These are phyloP conservation scores for Chrysotoxum bicinctum DNA, from an alignment of 2,888 invertebrate genomes.

Conservation along the genomic window DNA sequence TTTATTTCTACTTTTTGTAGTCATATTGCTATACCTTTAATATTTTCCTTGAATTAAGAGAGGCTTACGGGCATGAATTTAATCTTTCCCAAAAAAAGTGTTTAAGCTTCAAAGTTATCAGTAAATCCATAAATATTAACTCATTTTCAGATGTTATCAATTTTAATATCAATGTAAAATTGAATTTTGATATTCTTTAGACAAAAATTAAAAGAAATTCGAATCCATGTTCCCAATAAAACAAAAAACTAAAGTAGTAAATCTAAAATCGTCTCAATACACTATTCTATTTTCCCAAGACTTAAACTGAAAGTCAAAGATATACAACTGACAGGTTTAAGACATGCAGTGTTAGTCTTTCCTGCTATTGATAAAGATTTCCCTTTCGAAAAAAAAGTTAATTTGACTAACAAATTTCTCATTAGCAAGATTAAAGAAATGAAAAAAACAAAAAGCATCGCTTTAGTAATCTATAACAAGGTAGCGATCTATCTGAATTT, in stretches of 20 bases:
- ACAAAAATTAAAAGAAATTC: not conserved
- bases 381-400: not conserved
- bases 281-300: not conserved
- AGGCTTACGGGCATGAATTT: too few species aligned
- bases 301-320: not conserved
- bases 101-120: not conserved
- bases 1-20: too few species aligned
- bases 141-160: too few species aligned
- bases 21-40: too few species aligned
- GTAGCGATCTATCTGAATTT: not conserved
- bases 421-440: conserved; percentile 10
- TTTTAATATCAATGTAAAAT: not conserved
- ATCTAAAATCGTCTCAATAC: not conserved
- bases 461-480: not conserved
- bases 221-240: not conserved
- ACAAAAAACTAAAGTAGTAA: not conserved
- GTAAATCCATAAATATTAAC: too few species aligned
- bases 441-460: not conserved
- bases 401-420: conserved; percentile 36
- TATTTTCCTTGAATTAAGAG: too few species aligned
- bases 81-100: too few species aligned
- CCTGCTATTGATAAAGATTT: not conserved
- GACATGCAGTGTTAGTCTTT: not conserved
- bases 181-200: not conserved
- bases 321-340: not conserved